phyloP scores from a whole-genome alignment of 2,797 vertebrate genomes.

The Mallotus villosus region DNA sequence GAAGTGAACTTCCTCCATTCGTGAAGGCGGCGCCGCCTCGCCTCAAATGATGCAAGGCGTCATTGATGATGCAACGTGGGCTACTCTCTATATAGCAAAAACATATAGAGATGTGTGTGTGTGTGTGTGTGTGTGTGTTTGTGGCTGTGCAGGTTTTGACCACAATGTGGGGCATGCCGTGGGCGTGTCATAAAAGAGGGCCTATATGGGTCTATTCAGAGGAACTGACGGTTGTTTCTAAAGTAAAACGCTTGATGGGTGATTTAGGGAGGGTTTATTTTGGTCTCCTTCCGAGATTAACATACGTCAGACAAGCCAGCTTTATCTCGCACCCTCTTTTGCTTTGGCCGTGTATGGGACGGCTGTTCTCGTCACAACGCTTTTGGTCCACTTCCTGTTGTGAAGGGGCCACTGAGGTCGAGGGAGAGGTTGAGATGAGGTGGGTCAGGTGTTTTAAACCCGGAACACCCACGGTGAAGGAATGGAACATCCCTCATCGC shows the following conservation, averaged over 20 bases:
- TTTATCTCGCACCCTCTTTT: constrained; percentile 9
- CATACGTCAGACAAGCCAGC: constrained; percentile 21
- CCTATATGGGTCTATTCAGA: constrained; percentile 34
- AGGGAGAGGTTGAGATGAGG: constrained; percentile 45
- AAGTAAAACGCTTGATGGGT: constrained; percentile 37
- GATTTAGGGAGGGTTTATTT: constrained; percentile 33
- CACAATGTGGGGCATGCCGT: neutral
- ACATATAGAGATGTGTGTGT: constrained; percentile 32
- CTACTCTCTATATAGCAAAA: constrained; percentile 68
- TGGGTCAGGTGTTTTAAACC: constrained; percentile 44
- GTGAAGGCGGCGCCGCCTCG: constrained; percentile 67
- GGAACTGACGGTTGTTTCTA: constrained; percentile 29
- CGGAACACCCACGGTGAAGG: neutral
- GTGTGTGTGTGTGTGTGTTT: neutral
- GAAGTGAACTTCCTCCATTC: constrained; percentile 74
- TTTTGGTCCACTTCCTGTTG: constrained; percentile 60
- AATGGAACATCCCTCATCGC: constrained; percentile 29
- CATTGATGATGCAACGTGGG: neutral
- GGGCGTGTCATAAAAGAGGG: constrained; percentile 42
- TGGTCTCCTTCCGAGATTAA: constrained; percentile 40
- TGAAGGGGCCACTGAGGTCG: constrained; percentile 50
- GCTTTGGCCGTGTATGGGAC: constrained; percentile 11
- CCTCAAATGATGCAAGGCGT: constrained; percentile 69
- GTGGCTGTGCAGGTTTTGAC: too few species aligned
- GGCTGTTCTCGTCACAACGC: constrained; percentile 30